Conservation (phyloP, 1,140 invertebrate species). For the Drosophila orena region DNA sequence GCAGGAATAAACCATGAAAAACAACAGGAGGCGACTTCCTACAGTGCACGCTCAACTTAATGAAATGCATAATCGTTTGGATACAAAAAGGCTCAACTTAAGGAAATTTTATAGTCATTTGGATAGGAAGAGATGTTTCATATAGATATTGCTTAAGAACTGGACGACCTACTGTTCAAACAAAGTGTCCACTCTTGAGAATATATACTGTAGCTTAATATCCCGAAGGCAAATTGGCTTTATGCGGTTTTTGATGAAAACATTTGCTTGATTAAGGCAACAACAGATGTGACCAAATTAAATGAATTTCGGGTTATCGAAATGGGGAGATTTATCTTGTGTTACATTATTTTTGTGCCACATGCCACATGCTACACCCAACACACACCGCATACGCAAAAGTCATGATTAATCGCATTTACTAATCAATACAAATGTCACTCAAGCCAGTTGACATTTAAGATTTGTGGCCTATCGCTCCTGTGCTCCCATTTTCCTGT, state of each 20-base stretch:
- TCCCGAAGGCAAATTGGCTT: slow-evolving; percentile 38
- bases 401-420: slow-evolving; percentile 77
- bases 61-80: neutral
- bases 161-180: neutral
- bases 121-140: too few species aligned
- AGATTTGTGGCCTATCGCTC: slow-evolving; percentile 72
- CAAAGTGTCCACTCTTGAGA: neutral
- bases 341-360: slow-evolving; percentile 13
- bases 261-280: slow-evolving; percentile 53
- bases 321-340: slow-evolving; percentile 38
- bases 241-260: slow-evolving; percentile 47
- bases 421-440: slow-evolving; percentile 83
- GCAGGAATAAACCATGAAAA: neutral
- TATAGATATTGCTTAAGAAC: neutral
- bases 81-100: too few species aligned
- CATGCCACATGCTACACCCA: slow-evolving; percentile 53
- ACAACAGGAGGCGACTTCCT: slow-evolving; percentile 22
- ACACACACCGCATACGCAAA: slow-evolving; percentile 16
- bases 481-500: slow-evolving; percentile 7
- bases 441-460: slow-evolving; percentile 73
- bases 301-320: slow-evolving; percentile 8
- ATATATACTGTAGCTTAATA: slow-evolving; percentile 13
- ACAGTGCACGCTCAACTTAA: neutral
- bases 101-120: too few species aligned
- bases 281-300: slow-evolving; percentile 36